Conservation (phyloP, 2,797 vertebrate species). For the Fringilla coelebs region DNA sequence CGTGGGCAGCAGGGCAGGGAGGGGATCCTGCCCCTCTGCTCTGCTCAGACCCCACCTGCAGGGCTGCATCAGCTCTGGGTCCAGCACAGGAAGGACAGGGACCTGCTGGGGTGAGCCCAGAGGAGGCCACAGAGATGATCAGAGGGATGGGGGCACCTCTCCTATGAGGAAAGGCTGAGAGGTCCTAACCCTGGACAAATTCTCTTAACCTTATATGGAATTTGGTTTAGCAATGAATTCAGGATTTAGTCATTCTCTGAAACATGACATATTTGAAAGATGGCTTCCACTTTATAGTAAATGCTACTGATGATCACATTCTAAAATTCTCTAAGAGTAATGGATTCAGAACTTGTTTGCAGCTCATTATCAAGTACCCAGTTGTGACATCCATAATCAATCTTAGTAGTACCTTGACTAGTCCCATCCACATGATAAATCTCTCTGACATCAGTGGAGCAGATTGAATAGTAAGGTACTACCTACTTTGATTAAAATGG, state of each 20-base stretch:
- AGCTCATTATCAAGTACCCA: background rate
- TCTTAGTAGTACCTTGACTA: background rate
- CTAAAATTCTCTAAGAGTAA: background rate
- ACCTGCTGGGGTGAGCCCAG: background rate
- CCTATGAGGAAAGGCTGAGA: background rate
- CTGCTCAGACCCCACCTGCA: background rate
- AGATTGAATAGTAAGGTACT: background rate
- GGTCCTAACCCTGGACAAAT: background rate
- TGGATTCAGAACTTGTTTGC: background rate
- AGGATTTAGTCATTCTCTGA: background rate
- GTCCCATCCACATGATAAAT: background rate
- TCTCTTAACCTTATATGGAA: background rate
- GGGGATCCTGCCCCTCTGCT: background rate
- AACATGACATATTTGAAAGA: background rate
- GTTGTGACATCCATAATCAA: background rate
- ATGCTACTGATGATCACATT: background rate
- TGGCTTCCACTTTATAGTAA: background rate
- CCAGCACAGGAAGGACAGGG: background rate
- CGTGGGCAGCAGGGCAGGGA: background rate
- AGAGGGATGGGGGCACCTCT: background rate
- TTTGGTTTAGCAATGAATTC: background rate
- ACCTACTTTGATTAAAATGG: background rate
- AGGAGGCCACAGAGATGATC: background rate
- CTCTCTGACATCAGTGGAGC: background rate
- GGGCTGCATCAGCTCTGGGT: background rate